phyloP scores from a whole-genome alignment of 2,797 vertebrate genomes.

The Sparidentex hasta region DNA sequence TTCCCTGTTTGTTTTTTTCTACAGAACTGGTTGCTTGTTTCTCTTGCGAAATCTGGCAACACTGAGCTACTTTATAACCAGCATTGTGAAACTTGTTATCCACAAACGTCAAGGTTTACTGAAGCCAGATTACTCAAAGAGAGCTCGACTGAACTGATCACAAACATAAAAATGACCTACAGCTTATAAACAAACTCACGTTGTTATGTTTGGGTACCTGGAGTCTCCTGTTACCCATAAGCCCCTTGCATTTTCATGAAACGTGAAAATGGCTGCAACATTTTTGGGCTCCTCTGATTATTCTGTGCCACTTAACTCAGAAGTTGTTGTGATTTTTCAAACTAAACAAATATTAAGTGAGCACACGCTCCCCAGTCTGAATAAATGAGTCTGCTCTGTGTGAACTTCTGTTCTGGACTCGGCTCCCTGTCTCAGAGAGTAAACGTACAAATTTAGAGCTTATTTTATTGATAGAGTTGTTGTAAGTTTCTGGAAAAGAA shows the following conservation, averaged over 20 bases:
- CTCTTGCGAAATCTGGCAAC: too few relatives aligned
- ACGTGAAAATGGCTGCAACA: not conserved
- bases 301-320: not conserved
- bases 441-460: slow-evolving; percentile 24
- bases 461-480: slow-evolving; percentile 27
- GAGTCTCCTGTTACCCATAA: not conserved
- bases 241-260: not conserved
- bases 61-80: not conserved
- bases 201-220: not conserved
- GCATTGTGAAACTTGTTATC: not conserved
- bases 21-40: too few relatives aligned
- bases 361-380: not conserved
- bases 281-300: not conserved
- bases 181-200: slow-evolving; percentile 4
- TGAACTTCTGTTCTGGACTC: slow-evolving; percentile 27
- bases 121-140: not conserved
- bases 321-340: slow-evolving; percentile 8
- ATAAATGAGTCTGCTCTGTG: not conserved
- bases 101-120: not conserved
- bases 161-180: not conserved
- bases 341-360: slow-evolving; percentile 2
- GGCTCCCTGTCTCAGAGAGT: not conserved
- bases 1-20: too few relatives aligned
- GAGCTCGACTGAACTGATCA: not conserved
- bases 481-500: slow-evolving; percentile 36